Base-by-base conservation (phyloP, 2,113 vertebrate species). In the Poecile atricapillus region DNA sequence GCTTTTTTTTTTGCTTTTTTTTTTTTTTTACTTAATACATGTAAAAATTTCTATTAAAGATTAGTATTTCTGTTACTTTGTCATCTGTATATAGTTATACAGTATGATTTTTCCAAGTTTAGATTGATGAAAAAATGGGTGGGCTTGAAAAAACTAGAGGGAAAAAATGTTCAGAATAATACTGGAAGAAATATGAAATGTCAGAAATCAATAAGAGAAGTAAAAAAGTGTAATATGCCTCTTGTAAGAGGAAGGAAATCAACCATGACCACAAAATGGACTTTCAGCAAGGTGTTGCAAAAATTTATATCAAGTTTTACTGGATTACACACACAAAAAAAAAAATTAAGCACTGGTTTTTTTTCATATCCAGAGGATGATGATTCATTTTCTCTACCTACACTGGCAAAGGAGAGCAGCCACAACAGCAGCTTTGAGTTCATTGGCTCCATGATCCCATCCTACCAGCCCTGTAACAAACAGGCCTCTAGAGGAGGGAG, bases 351-450 rank as follows among this genome's bases (percentile, higher is more conserved):
- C 28, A 15, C 27, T 46, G 1, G 43, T 73, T 52, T 63, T 7
- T 52, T 93, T 58, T 39, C 3, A 15, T 81, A 68, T 96, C 87
- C 96, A 99, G 99, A 99, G 85, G 99, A 99, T 82, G 98, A 98
- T 39, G 99, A 99, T 18, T 99, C 99, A 10, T 98, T 98, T 73
- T 98, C 98, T 50, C 87, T 98, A 14, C 97, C 98, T 23, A 98
- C 98, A 6, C 94, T 98, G 55, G 98, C 98, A 2, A 99, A 99
- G 93, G 99, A 99, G 59, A 99, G 97, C 94, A 99, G 99, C 96
- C 99, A 99, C 91, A 99, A 99, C 97, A 99, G 99, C 97, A 99
- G 99, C 97, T 99, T 99, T 93, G 99, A 99, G 92, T 95, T 99
- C 24, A 98, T 98, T 18, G 98, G 98, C 47, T 99, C 99, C 84